A percentile compares a stretch with the other conserved stretches of the same genome.
These are phyloP conservation scores for Cantharis flavilabris DNA, from an alignment of 2,888 invertebrate genomes.

Conservation along the genomic window DNA sequence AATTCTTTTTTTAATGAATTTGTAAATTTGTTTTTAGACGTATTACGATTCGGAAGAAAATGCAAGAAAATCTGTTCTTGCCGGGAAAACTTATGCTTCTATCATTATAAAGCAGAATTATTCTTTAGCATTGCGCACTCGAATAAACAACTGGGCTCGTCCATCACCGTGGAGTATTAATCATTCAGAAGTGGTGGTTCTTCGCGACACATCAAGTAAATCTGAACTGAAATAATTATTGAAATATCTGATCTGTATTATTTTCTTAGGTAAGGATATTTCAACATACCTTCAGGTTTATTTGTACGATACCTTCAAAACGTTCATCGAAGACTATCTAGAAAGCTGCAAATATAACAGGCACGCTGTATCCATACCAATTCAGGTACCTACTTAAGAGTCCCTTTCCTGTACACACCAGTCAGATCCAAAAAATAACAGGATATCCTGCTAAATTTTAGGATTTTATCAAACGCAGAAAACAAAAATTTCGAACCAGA, in stretches of 20 bases:
- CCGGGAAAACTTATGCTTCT: constrained; percentile 77
- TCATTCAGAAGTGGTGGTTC: constrained; percentile 70
- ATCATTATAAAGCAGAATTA: constrained; percentile 78
- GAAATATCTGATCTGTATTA: background rate
- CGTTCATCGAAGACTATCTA: constrained; percentile 70
- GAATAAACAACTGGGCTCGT: constrained; percentile 58
- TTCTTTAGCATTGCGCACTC: constrained; percentile 65
- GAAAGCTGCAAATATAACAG: constrained; percentile 67
- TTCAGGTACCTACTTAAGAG: constrained; percentile 58
- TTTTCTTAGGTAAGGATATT: constrained; percentile 82
- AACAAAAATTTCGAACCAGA: too few species aligned
- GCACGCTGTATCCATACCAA: constrained; percentile 64
- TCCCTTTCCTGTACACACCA: too few species aligned
- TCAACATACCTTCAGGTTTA: constrained; percentile 78
- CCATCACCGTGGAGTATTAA: constrained; percentile 60
- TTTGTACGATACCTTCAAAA: constrained; percentile 72
- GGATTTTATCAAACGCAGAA: too few species aligned
- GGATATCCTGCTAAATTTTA: too few species aligned
- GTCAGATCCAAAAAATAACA: too few species aligned
- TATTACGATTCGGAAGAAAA: constrained; percentile 56
- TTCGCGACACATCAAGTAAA: constrained; percentile 86
- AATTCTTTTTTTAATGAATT: too few species aligned
- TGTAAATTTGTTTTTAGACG: constrained; percentile 52
- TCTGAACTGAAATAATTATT: constrained; percentile 14
- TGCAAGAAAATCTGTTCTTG: constrained; percentile 69